A percentile compares a stretch with the other conserved stretches of the same genome.
Conservation (phyloP, 2,888 invertebrate species). For the Luperina nickerlii region DNA sequence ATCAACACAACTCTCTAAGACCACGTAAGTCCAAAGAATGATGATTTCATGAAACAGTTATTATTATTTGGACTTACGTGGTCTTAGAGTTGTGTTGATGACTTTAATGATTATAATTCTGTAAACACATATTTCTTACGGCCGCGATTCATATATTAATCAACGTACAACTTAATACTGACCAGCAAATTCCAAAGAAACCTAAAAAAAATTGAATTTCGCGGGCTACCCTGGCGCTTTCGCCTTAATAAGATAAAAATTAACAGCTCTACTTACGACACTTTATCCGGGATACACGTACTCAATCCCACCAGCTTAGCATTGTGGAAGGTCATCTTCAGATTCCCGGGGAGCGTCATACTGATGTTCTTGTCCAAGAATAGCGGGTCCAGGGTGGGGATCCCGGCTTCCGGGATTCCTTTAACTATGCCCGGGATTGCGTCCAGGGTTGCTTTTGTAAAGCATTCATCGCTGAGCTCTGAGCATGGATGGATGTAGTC, state of each 20-base stretch:
- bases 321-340: conserved; percentile 87
- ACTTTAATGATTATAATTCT: no score
- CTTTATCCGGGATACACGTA: conserved; percentile 85
- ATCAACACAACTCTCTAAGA: no score
- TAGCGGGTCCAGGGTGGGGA: conserved; percentile 84
- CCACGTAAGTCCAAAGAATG: no score
- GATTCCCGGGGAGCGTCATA: conserved; percentile 84
- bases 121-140: no score
- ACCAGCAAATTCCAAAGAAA: no score
- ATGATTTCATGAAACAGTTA: no score
- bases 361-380: conserved; percentile 84
- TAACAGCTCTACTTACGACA: conserved; percentile 81
- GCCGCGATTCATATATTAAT: no score
- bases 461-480: conserved; percentile 85
- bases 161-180: no score
- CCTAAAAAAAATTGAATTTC: no score
- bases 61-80: no score
- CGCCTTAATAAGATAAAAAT: neutral
- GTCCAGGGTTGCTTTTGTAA: conserved; percentile 85
- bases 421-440: conserved; percentile 86
- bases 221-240: no score
- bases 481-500: conserved; percentile 87
- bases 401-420: conserved; percentile 85
- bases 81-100: no score
- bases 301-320: conserved; percentile 83